A percentile compares a stretch with the other conserved stretches of the same genome.
Evolutionary conservation across 2,888 invertebrate genomes (phyloP).

Genomic region (Drosophila monieri): DNA sequence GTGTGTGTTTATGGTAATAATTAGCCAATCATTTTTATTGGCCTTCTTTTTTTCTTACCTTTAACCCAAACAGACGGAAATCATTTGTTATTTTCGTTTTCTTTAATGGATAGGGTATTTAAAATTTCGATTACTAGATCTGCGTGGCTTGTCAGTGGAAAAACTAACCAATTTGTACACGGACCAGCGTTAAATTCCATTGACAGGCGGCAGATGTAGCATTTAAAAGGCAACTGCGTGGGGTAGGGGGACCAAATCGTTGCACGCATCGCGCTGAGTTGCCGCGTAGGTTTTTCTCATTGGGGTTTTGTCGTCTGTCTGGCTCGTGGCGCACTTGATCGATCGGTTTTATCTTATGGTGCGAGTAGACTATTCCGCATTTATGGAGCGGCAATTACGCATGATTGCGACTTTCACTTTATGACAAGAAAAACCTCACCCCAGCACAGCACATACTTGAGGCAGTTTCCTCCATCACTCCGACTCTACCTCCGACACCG

Average conservation of each 20-base stretch:
- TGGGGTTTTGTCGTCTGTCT: slow-evolving; percentile 52
- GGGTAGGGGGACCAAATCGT: slow-evolving; percentile 8
- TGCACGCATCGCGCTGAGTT: slow-evolving; percentile 49
- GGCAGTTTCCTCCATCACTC: slow-evolving; percentile 54
- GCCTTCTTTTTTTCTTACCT: not conserved
- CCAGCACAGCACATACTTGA: slow-evolving; percentile 47
- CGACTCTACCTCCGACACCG: slow-evolving; percentile 4
- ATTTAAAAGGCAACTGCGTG: not conserved
- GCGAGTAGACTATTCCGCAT: slow-evolving; percentile 73
- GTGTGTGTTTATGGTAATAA: slow-evolving; percentile 6
- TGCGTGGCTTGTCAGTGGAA: slow-evolving; percentile 30
- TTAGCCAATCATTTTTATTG: not conserved
- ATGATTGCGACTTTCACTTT: slow-evolving; percentile 68
- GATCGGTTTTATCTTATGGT: slow-evolving; percentile 70
- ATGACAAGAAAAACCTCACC: slow-evolving; percentile 52
- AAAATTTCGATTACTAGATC: slow-evolving; percentile 7
- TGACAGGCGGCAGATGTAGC: slow-evolving; percentile 35
- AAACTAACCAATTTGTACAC: slow-evolving; percentile 45
- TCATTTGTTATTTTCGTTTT: not conserved
- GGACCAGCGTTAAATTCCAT: slow-evolving; percentile 44
- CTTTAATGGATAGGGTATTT: slow-evolving; percentile 7
- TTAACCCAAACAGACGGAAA: not conserved
- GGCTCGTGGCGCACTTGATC: slow-evolving; percentile 49
- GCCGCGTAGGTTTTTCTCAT: slow-evolving; percentile 42
- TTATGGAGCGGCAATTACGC: slow-evolving; percentile 67